phyloP scores from a whole-genome alignment of 2,888 invertebrate species.

The Orthosia gothica region DNA sequence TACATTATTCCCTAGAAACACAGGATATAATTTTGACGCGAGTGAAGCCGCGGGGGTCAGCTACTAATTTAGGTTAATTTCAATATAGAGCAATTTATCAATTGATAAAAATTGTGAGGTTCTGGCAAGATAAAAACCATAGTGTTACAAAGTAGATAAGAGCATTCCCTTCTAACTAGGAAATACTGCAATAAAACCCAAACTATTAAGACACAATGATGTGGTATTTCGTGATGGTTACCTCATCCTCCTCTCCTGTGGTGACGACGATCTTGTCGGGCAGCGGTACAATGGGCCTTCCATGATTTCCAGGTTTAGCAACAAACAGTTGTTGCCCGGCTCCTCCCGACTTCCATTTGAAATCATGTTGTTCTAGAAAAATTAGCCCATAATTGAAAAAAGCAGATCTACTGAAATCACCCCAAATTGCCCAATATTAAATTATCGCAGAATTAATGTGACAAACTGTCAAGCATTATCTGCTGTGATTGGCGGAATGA shows the following conservation, averaged over 20 bases:
- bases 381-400: slow-evolving; percentile 1
- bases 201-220: background rate
- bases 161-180: background rate
- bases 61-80: no score
- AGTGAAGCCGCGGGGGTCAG: no score
- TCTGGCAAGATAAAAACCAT: background rate
- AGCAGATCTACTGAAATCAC: background rate
- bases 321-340: slow-evolving; percentile 93
- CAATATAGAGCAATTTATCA: background rate
- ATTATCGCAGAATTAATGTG: no score
- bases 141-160: background rate
- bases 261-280: slow-evolving; percentile 96
- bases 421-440: no score
- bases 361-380: slow-evolving; percentile 87
- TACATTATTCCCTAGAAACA: no score
- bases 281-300: slow-evolving; percentile 96
- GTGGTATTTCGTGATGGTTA: slow-evolving; percentile 59
- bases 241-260: slow-evolving; percentile 98
- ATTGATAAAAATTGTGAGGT: background rate
- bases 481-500: no score
- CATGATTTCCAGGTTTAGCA: slow-evolving; percentile 62
- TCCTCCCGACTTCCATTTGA: slow-evolving; percentile 93
- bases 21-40: no score
- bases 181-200: background rate
- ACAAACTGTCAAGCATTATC: no score